A percentile compares a stretch with the other conserved stretches of the same genome.
phyloP scores from a whole-genome alignment of 2,113 vertebrate genomes.

The Arizona elegans region DNA sequence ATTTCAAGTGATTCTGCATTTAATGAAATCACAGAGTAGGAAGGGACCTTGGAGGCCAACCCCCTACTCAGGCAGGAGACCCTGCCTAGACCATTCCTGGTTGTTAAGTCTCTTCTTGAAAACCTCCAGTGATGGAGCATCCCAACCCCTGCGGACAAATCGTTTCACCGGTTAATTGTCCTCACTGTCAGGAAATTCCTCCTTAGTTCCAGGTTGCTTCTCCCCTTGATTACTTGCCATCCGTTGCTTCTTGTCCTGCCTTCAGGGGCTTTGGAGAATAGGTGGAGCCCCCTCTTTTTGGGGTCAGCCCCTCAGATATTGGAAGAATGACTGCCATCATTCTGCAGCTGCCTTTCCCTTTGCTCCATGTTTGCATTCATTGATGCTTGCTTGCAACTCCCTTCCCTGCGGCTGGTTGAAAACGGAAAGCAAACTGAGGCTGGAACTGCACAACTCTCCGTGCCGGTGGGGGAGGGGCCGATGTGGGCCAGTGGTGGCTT shows the following conservation, averaged over 20 bases:
- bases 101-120: neutral
- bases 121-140: neutral
- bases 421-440: neutral
- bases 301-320: neutral
- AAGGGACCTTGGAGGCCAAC: neutral
- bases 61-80: neutral
- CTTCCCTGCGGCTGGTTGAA: neutral
- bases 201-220: neutral
- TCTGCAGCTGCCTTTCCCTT: neutral
- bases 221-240: neutral
- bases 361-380: neutral
- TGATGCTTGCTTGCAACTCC: neutral
- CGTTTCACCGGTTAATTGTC: too few species aligned
- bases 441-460: neutral
- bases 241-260: neutral
- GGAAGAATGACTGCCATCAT: neutral
- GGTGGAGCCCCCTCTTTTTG: too few species aligned
- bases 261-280: accelerated
- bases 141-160: accelerated
- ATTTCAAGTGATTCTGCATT: too few species aligned
- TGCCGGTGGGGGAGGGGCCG: neutral
- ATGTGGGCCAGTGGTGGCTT: neutral
- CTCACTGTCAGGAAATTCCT: too few species aligned
- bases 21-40: neutral
- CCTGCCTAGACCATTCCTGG: too few species aligned